Evolutionary conservation across 2,797 vertebrate genomes (phyloP).

Genomic region (Spinus olivaceus): DNA sequence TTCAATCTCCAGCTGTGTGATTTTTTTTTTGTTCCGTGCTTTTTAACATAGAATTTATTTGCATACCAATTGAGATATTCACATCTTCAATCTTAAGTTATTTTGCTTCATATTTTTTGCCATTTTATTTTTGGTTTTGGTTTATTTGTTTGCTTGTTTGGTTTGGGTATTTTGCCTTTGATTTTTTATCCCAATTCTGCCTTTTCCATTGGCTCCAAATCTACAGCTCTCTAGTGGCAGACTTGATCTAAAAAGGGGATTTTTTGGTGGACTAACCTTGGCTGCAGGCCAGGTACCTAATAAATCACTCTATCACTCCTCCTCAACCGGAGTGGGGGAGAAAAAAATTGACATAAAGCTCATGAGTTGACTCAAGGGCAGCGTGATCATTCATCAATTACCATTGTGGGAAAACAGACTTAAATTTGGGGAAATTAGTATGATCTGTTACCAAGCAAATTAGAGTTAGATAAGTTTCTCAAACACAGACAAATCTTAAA

Average conservation of each 20-base stretch:
- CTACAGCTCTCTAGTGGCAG: background rate
- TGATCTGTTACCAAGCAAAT: background rate
- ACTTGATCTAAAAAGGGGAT: background rate
- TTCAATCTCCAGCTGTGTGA: background rate
- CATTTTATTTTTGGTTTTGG: background rate
- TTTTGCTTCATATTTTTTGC: background rate
- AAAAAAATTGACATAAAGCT: background rate
- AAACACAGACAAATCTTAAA: background rate
- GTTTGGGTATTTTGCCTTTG: fast-evolving
- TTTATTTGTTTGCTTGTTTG: background rate
- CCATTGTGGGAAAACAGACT: background rate
- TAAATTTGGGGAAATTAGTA: background rate
- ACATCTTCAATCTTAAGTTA: background rate
- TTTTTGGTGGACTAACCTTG: background rate
- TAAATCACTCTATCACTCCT: fast-evolving
- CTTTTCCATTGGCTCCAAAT: background rate
- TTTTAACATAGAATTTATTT: slow-evolving; percentile 5
- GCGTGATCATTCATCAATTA: background rate
- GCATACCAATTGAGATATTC: background rate
- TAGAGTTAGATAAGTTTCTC: background rate
- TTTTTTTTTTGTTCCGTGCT: background rate
- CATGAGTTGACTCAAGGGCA: background rate
- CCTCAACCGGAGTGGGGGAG: fast-evolving
- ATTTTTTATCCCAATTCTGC: background rate
- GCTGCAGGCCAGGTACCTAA: background rate